Conservation (phyloP, 1,140 invertebrate species). For the Pseudomyrmex pallidus region DNA sequence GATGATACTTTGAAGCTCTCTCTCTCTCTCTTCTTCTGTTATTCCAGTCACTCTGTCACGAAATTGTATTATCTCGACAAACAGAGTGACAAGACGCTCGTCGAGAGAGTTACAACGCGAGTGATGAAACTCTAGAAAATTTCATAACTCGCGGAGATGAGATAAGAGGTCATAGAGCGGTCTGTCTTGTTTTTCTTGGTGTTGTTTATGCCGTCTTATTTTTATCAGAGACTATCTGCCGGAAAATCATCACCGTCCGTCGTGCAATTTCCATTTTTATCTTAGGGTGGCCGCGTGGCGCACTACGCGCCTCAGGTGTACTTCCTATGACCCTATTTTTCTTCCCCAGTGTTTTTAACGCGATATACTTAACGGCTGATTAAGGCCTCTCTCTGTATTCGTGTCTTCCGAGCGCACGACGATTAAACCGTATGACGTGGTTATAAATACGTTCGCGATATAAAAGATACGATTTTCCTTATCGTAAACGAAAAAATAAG, state of each 20-base stretch:
- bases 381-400: slow-evolving; percentile 51
- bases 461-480: slow-evolving; percentile 11
- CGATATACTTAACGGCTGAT: slow-evolving; percentile 57
- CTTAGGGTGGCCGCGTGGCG: slow-evolving; percentile 20
- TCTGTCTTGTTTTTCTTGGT: slow-evolving; percentile 52
- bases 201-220: slow-evolving; percentile 59
- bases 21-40: slow-evolving; percentile 1
- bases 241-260: slow-evolving; percentile 57
- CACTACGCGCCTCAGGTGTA: slow-evolving; percentile 51
- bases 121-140: slow-evolving; percentile 59
- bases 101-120: slow-evolving; percentile 27
- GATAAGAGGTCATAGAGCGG: slow-evolving; percentile 38
- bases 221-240: slow-evolving; percentile 56
- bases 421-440: slow-evolving; percentile 46
- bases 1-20: slow-evolving; percentile 11
- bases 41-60: slow-evolving; percentile 37
- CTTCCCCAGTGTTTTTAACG: slow-evolving; percentile 59
- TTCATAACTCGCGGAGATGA: slow-evolving; percentile 43
- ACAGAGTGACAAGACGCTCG: slow-evolving; percentile 44
- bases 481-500: neutral
- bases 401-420: slow-evolving; percentile 37
- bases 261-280: slow-evolving; percentile 58
- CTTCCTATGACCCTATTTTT: slow-evolving; percentile 61
- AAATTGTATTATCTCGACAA: slow-evolving; percentile 60
- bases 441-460: slow-evolving; percentile 38